Conservation (phyloP, 2,888 invertebrate genomes). For the Girardia tigrina region DNA sequence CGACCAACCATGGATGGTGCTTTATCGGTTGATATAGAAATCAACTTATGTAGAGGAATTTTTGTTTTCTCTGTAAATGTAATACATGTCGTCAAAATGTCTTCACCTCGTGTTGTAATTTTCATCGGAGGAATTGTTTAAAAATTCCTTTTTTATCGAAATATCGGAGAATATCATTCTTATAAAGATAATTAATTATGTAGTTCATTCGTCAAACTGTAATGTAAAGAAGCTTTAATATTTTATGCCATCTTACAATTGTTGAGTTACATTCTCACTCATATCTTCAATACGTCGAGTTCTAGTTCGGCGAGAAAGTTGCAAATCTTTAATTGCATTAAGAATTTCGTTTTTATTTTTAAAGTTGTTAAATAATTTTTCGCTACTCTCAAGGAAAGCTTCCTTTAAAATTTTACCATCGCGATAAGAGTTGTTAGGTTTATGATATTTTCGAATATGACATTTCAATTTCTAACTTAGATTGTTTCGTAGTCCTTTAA, state of each 20-base stretch:
- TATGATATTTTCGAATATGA: not conserved
- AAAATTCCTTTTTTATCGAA: not conserved
- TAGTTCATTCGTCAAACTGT: not conserved
- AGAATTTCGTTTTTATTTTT: slow-evolving; percentile 10
- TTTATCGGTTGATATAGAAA: not conserved
- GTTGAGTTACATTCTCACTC: not conserved
- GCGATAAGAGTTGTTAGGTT: not conserved
- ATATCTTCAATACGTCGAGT: slow-evolving; percentile 12
- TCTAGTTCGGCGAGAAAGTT: not conserved
- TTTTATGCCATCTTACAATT: not conserved
- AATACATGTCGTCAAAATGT: not conserved
- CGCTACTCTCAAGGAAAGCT: slow-evolving; percentile 3
- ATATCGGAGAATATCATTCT: not conserved
- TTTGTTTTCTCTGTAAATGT: not conserved
- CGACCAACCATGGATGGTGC: not conserved
- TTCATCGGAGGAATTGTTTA: too few species aligned
- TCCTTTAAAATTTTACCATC: not conserved
- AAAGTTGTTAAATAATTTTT: not conserved
- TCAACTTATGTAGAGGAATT: not conserved
- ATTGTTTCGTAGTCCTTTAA: not conserved
- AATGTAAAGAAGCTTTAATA: not conserved
- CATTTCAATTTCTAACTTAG: not conserved
- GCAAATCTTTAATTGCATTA: not conserved
- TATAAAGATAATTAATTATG: slow-evolving; percentile 5
- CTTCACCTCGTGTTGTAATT: too few species aligned